A percentile compares a stretch with the other conserved stretches of the same genome.
Conservation (phyloP, 2,113 vertebrate genomes). For the Mola mola region DNA sequence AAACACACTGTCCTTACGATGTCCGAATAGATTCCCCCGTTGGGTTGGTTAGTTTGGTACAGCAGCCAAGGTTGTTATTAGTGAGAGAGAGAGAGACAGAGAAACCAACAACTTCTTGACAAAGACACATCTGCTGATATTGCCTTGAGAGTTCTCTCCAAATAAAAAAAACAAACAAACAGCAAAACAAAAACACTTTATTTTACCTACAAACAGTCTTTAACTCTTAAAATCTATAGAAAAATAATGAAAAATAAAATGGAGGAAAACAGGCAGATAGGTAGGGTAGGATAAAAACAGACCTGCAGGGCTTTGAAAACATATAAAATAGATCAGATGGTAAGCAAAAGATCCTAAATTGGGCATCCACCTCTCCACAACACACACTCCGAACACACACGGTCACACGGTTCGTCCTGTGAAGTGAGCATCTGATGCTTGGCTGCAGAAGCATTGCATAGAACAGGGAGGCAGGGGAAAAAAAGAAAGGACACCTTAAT, state of each 20-base stretch:
- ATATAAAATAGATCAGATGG: slow-evolving; percentile 36
- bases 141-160: slow-evolving; percentile 24
- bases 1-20: slow-evolving; percentile 49
- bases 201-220: not conserved
- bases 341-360: slow-evolving; percentile 41
- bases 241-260: not conserved
- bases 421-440: slow-evolving; percentile 66
- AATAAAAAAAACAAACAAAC: slow-evolving; percentile 14
- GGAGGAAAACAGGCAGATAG: not conserved
- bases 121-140: slow-evolving; percentile 33
- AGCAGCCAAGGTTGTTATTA: slow-evolving; percentile 37
- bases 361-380: slow-evolving; percentile 15
- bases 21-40: slow-evolving; percentile 23
- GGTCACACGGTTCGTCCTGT: slow-evolving; percentile 44
- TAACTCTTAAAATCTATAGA: slow-evolving; percentile 6
- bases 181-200: no score
- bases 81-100: not conserved
- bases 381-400: slow-evolving; percentile 12
- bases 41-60: slow-evolving; percentile 23
- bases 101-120: slow-evolving; percentile 31
- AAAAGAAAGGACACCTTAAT: slow-evolving; percentile 59
- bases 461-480: slow-evolving; percentile 33
- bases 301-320: slow-evolving; percentile 37
- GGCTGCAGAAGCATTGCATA: slow-evolving; percentile 45
- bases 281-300: not conserved